Conservation (phyloP, 2,113 vertebrate species). For the Balaenoptera acutorostrata region DNA sequence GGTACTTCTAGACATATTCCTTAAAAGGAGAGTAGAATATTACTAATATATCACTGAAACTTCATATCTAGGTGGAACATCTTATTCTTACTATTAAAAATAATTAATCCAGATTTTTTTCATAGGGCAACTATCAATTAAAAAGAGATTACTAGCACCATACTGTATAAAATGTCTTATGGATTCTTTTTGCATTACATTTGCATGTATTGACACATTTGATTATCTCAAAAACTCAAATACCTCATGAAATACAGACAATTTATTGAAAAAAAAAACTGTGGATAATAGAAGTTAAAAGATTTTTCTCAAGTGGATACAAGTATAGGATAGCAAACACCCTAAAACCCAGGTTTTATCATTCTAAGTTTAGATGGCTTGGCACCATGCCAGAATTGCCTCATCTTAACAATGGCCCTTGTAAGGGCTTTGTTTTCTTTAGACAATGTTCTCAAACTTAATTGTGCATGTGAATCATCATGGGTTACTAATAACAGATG, state of each 20-base stretch:
- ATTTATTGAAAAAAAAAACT: neutral
- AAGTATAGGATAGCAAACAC: neutral
- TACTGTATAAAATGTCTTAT: neutral
- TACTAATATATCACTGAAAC: neutral
- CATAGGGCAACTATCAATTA: neutral
- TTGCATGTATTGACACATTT: neutral
- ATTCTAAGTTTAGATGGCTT: neutral
- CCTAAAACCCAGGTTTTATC: neutral
- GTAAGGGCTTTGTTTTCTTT: neutral
- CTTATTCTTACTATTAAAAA: neutral
- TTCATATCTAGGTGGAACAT: neutral
- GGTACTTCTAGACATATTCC: neutral
- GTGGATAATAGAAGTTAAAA: neutral
- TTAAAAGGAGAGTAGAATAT: neutral
- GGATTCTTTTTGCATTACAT: neutral
- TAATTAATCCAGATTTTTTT: neutral
- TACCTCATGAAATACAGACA: neutral
- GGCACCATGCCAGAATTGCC: rapidly evolving
- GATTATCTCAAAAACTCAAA: neutral
- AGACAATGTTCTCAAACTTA: neutral
- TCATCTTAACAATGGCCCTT: neutral
- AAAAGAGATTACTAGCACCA: neutral
- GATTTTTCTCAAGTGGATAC: neutral
- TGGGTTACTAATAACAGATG: neutral
- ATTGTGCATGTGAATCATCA: neutral